Evolutionary conservation across 2,113 vertebrate genomes (phyloP).

Genomic region (Polypterus senegalus): DNA sequence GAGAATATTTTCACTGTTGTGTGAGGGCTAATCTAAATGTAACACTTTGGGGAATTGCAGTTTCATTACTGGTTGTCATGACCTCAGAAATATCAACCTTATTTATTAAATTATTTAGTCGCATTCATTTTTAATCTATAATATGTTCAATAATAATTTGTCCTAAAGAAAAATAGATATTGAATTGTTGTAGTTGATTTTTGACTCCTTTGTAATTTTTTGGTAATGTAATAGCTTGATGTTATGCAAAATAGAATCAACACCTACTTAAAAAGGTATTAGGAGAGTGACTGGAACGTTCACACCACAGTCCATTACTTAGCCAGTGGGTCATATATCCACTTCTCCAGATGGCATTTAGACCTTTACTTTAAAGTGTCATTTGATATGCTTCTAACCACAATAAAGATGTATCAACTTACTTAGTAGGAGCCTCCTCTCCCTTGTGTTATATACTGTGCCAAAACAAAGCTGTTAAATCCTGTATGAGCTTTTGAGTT

Average conservation of each 20-base stretch:
- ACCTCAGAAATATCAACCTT: too few relatives aligned
- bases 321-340: constrained; percentile 34
- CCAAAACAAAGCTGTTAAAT: constrained; percentile 7
- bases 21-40: too few relatives aligned
- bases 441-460: not conserved
- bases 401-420: constrained; percentile 15
- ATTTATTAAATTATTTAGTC: too few relatives aligned
- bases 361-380: constrained; percentile 26
- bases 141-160: constrained; percentile 10
- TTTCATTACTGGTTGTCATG: too few relatives aligned
- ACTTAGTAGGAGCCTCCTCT: constrained; percentile 20
- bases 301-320: constrained; percentile 35
- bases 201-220: constrained; percentile 16
- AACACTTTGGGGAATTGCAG: too few relatives aligned
- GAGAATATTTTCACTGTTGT: too few relatives aligned
- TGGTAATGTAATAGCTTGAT: constrained; percentile 31
- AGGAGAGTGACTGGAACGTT: constrained; percentile 25
- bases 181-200: constrained; percentile 25
- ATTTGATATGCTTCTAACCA: constrained; percentile 29
- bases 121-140: too few relatives aligned
- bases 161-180: constrained; percentile 14
- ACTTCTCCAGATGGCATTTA: constrained; percentile 36
- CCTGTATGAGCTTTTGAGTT: constrained; percentile 1
- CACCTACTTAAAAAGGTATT: constrained; percentile 35
- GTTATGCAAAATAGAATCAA: constrained; percentile 36